Percentiles rank a stretch among this genome's conserved stretches.
phyloP scores from a whole-genome alignment of 2,113 vertebrate genomes.

The Hippocampus comes region DNA sequence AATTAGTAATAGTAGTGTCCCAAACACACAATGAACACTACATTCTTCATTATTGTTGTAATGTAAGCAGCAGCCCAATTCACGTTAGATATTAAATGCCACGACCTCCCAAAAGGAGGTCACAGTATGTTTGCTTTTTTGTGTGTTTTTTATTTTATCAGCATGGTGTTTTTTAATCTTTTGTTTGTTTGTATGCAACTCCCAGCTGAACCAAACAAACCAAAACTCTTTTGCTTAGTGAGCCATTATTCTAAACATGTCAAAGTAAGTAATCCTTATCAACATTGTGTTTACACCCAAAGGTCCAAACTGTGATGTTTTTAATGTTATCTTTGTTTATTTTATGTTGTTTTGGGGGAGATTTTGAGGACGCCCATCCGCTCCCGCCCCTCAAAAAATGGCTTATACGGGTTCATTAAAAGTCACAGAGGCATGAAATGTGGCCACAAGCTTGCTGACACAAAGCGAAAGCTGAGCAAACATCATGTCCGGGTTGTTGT shows the following conservation, averaged over 20 bases:
- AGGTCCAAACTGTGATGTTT: neutral
- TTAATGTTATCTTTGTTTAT: neutral
- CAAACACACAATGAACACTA: too few species aligned
- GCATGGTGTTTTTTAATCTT: neutral
- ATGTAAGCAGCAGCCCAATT: too few species aligned
- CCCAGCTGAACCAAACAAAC: neutral
- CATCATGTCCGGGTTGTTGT: neutral
- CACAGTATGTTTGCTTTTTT: neutral
- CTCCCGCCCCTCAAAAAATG: neutral
- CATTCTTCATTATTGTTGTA: too few species aligned
- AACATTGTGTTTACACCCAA: neutral
- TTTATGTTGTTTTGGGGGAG: neutral
- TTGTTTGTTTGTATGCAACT: neutral
- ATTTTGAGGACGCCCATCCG: neutral
- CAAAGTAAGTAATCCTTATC: neutral
- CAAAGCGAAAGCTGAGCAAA: constrained; percentile 7
- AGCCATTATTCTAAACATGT: neutral
- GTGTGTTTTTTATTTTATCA: neutral
- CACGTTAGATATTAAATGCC: neutral
- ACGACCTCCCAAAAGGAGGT: neutral
- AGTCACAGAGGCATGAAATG: constrained; percentile 3
- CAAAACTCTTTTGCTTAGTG: neutral
- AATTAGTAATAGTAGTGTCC: too few species aligned
- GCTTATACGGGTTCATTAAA: neutral
- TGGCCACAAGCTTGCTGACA: constrained; percentile 4